Conservation (phyloP, 2,113 vertebrate species). For the Ceyx margarethae region DNA sequence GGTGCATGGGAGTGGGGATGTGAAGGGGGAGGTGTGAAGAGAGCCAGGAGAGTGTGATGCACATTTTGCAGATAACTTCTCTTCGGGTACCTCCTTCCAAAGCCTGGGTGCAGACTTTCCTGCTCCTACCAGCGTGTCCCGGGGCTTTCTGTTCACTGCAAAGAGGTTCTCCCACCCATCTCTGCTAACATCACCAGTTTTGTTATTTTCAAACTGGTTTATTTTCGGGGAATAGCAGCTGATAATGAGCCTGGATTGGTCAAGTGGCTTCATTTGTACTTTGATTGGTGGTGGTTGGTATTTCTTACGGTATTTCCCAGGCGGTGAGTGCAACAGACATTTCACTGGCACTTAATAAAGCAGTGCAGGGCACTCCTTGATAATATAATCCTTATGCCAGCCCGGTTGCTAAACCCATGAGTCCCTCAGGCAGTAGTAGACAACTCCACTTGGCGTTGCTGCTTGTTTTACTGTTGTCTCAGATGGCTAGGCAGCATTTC, state of each 20-base stretch:
- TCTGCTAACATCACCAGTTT: neutral
- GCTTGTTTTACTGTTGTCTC: slow-evolving; percentile 71
- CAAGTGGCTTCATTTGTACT: slow-evolving; percentile 10
- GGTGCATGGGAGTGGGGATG: slow-evolving; percentile 68
- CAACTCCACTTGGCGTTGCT: slow-evolving; percentile 56
- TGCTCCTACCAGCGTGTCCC: slow-evolving; percentile 8
- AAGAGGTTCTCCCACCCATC: neutral
- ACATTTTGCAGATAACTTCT: slow-evolving; percentile 67
- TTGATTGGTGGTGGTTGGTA: slow-evolving; percentile 1
- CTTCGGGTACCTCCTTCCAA: slow-evolving; percentile 34
- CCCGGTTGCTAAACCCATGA: slow-evolving; percentile 59
- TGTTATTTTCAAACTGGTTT: neutral
- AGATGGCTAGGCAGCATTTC: slow-evolving; percentile 66
- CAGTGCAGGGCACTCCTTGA: slow-evolving; percentile 38
- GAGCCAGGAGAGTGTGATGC: slow-evolving; percentile 69
- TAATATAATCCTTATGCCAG: slow-evolving; percentile 71
- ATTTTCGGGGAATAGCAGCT: neutral
- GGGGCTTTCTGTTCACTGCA: neutral
- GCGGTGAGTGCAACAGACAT: slow-evolving; percentile 39
- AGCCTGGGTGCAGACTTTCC: slow-evolving; percentile 22
- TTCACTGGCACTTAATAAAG: slow-evolving; percentile 73
- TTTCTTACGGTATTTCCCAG: slow-evolving; percentile 28
- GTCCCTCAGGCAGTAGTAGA: slow-evolving; percentile 67
- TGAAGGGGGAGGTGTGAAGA: slow-evolving; percentile 69
- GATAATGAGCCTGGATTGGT: neutral